Conservation (phyloP, 2,888 invertebrate genomes). For the Frankliniella fusca region DNA sequence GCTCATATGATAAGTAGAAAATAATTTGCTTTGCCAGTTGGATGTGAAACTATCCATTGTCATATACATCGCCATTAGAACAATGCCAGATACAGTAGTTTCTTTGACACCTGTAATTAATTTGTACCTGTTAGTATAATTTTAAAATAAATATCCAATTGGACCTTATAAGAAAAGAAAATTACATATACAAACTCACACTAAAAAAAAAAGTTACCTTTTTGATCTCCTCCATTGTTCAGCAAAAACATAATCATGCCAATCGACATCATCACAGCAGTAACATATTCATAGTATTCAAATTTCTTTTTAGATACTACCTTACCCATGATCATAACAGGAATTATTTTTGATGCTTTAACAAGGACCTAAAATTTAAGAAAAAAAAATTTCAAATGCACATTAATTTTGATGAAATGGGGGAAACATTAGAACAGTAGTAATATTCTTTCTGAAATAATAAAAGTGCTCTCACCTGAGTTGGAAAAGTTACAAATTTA, state of each 20-base stretch:
- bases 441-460: neutral
- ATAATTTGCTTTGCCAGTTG: constrained; percentile 94
- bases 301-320: constrained; percentile 82
- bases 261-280: constrained; percentile 80
- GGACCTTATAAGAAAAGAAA: neutral
- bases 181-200: constrained; percentile 25
- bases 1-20: constrained; percentile 71
- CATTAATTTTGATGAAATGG: neutral
- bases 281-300: constrained; percentile 85
- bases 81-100: constrained; percentile 77
- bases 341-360: constrained; percentile 97
- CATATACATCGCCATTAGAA: constrained; percentile 86
- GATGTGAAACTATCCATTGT: constrained; percentile 95
- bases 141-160: constrained; percentile 30
- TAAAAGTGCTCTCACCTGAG: constrained; percentile 62
- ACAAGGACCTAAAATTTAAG: constrained; percentile 77
- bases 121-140: constrained; percentile 29
- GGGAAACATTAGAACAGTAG: neutral
- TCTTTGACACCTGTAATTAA: constrained; percentile 53
- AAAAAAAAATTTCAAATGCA: constrained; percentile 35
- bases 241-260: constrained; percentile 93
- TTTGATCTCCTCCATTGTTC: constrained; percentile 64
- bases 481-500: constrained; percentile 96
- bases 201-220: constrained; percentile 47
- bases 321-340: constrained; percentile 98